Base-by-base conservation (phyloP, 2,888 invertebrate genomes). In the Pilophorus perplexus region DNA sequence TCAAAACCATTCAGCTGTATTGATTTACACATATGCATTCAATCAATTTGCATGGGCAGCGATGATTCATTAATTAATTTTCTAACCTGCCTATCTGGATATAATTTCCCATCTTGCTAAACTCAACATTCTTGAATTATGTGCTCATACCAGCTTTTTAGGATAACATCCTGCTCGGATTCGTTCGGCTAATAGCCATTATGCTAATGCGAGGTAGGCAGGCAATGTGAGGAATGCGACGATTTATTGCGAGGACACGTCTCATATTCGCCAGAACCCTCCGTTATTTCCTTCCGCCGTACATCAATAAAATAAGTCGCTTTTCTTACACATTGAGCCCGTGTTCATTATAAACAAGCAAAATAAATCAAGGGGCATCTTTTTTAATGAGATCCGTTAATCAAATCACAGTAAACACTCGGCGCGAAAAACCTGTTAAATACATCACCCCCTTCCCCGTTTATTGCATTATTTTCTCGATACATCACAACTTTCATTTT, bases 381-480 rank as follows among this genome's bases (percentile, higher is more conserved):
- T 23, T 46, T 46, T 22, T 52, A 52, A 52, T 25, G 16, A 52
- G 52, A 27, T 22, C 52, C 52, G 27, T 52, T 52, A 52, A 52
- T 52, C 52, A 52, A 52, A 52, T 28, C 14, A 28, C 52, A 12
- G 52, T 52, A 52, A 52, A 52, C 27, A 52, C 52, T 28, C 28
- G 16, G 52, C 52, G 28, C 28, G 27, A 28, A 52, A 52, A 52
- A 52, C 28, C 33, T 25, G 52, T 52, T 52, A 52, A 52, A 52
- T 28, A 28, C 52, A 52, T 28, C 52, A 28, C 52, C 33, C 16
- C 52, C 33, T 20, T 52, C 52, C 16, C 5, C 52, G 52, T 28
- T 52, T 52, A 28, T 52, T 28, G 27, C 52, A 52, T 52, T 52
- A 46, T 52, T 52, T 52, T n/a, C 52, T 27, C 52, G 52, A 28